A percentile compares a stretch with the other conserved stretches of the same genome.
Evolutionary conservation across 2,888 invertebrate genomes (phyloP).

Genomic region (Sinodicranocentrus sp.): DNA sequence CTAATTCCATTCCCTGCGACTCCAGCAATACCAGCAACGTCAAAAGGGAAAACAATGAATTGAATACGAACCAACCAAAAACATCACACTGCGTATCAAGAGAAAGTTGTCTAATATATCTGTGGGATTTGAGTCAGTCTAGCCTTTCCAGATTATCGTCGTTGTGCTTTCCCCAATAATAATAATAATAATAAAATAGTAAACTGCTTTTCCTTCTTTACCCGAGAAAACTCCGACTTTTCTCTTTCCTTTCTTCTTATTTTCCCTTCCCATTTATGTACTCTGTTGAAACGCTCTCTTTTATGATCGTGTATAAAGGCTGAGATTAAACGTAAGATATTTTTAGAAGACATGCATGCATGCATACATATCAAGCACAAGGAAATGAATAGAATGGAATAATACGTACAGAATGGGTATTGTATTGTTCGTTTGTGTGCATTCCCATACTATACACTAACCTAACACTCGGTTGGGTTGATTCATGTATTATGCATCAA

Average conservation of each 20-base stretch:
- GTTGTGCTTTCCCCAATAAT: background rate
- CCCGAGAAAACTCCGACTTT: background rate
- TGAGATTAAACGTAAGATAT: conserved; percentile 58
- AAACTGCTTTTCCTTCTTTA: conserved; percentile 12
- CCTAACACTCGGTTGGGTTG: background rate
- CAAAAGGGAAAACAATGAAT: no score
- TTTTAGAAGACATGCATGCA: conserved; percentile 28
- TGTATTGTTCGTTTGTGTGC: background rate
- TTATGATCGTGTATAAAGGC: background rate
- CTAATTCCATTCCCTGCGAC: no score
- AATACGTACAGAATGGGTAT: background rate
- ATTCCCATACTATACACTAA: background rate
- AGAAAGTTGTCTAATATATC: background rate
- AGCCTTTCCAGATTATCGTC: background rate
- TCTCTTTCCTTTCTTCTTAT: background rate
- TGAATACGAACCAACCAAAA: no score
- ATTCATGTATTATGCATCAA: conserved; percentile 10
- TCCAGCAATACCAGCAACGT: no score
- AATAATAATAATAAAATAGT: conserved; percentile 36
- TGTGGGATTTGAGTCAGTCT: background rate
- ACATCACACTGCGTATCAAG: background rate
- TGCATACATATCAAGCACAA: background rate
- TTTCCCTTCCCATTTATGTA: background rate
- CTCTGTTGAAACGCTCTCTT: background rate
- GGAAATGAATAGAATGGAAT: background rate